Base-by-base conservation (phyloP, 2,888 invertebrate genomes). In the Hedya salicella region DNA sequence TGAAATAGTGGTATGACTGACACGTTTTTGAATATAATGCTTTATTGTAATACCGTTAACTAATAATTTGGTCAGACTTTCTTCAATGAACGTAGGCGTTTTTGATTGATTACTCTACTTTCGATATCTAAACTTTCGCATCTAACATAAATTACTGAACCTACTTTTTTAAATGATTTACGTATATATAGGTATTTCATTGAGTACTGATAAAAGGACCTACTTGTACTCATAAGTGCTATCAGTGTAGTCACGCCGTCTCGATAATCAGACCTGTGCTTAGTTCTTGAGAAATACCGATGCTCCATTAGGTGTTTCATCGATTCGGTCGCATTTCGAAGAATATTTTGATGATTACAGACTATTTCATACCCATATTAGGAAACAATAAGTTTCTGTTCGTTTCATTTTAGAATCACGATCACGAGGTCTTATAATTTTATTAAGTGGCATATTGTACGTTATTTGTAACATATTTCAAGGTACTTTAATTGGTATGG, bases 221-320 rank as follows among this genome's bases (percentile, higher is more conserved):
- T 30, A 40, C 46, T 8, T 5, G 44, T 32, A 32, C n/a, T 8
- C 52, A 65, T 46, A 65, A 48, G 30, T 53, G 52, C 30, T 60
- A 53, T 65, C 57, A 5, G n/a, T 9, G 44, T 44, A 44, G 46
- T 53, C 46, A 53, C 39, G 19, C 39, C 5, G 65, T 65, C 65
- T 52, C 25, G 52, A 53, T 60, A 60, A 65, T 60, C 46, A 52
- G 4, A n/a, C 4, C 8, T 14, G 8, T 42, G 13, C 49, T 40
- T 40, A 50, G 21, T 65, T 65, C 59, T 53, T 16, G 25, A 53
- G 59, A 65, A 60, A 53, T 65, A 46, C 44, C 25, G 62, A 25
- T 8, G 9, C 25, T 36, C 11, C 11, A 52, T 42, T 46, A 14
- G n/a, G 32, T n/a, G 16, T 19, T 39, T 4, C 6, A 39, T 57